Evolutionary conservation across 2,113 vertebrate genomes (phyloP), one percentile per base, ranked within the genome.

Genomic region (Peucedramus taeniatus): DNA sequence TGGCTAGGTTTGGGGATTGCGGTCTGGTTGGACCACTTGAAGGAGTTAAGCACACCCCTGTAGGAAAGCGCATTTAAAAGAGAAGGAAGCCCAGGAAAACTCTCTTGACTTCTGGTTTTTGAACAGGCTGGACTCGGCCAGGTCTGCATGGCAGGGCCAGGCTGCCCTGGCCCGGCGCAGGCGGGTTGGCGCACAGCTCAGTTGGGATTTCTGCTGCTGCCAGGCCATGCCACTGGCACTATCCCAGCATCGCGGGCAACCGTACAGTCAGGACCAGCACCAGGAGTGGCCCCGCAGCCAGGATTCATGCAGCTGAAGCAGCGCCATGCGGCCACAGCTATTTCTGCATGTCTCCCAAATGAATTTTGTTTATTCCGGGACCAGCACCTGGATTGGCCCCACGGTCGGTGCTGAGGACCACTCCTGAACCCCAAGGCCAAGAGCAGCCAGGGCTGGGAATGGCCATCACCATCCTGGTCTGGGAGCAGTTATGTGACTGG

Each of bases 321-420:
- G 57, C 15, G 7, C n/a, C 7, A 8, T 14, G 7, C 3, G 10
- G 57, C 57, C 11, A 5, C 2, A 2, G n/a, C n/a, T 37, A 59
- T 59, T 59, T 59, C n/a, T 26, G n/a, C n/a, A 26, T 17, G n/a
- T 37, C n/a, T 26, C 15, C 23, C 23, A 59, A 26, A 59, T 11
- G 23, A 59, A 59, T 59, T 37, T 24, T 17, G 15, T 59, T 59
- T 37, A 26, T 35, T 37, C 57, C 5, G 7, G 23, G 23, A 37
- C 57, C 23, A 26, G n/a, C 5, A 3, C n/a, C 15, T 7, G 23
- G 57, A 37, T 23, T 26, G n/a, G n/a, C 35, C 5, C 57, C 10
- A 16, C 15, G 3, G n/a, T 37, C 10, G 16, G 57, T n/a, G 22
- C 57, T 37, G 57, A 26, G n/a, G 10, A 23, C n/a, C n/a, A n/a